Base-by-base conservation (phyloP, 2,797 vertebrate genomes). In the Pterois miles region DNA sequence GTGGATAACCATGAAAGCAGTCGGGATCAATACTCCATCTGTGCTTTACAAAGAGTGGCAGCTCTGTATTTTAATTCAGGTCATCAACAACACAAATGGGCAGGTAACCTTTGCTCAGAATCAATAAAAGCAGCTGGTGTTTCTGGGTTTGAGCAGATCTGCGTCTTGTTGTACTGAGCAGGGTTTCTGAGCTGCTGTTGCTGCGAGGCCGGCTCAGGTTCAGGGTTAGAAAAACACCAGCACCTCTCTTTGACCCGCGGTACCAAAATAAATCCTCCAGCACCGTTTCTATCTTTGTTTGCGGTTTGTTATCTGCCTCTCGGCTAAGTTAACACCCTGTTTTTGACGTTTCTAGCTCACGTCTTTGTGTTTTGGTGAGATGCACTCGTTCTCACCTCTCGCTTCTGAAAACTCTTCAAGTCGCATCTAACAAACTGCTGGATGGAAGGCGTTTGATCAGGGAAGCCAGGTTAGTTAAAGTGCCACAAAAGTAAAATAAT, bases 291-390 rank as follows among this genome's bases (percentile, higher is more conserved):
- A 31, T 64, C 36, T 60, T 64, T n/a, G 18, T 72, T 27, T 74
- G 46, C 73, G 11, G 69, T 18, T 18, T 74, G 58, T 71, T 53
- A 25, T 66, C 65, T 57, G 20, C 54, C 68, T 31, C 29, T 31
- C 7, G 31, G 46, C 12, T 10, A 12, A 40, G 60, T 58, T 53
- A 25, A 73, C 6, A 25, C 16, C 14, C 31, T 52, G 46, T 33
- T 75, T 66, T 65, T 72, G 78, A 86, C 71, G 3, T 79, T 76
- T 86, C 54, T 70, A 59, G 76, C 53, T 74, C 62, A 57, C 4
- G 46, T 54, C 16, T 70, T 53, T 16, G 29, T 50, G 43, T 20
- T 16, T 25, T 10, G 64, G 56, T 53, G 58, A 60, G 22, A 43
- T 43, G 65, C 46, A 52, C 86, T 75, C 57, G 1, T 22, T n/a